A percentile compares a stretch with the other conserved stretches of the same genome.
Conservation (phyloP, 1,140 invertebrate species). For the Drosophila grimshawi region DNA sequence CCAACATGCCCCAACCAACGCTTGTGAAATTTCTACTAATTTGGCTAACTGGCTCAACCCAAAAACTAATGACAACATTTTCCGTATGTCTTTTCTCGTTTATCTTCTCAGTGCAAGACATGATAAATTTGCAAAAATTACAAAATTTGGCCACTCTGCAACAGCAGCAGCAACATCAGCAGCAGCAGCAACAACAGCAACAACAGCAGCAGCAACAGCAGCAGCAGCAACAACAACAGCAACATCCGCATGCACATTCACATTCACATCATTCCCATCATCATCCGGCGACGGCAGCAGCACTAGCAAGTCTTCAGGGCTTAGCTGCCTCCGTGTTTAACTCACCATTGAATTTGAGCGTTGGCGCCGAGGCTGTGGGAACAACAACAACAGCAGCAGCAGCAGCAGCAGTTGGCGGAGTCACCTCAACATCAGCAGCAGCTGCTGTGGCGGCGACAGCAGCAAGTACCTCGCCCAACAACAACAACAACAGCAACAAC, state of each 20-base stretch:
- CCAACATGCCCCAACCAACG: background rate
- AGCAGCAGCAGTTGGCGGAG: conserved; percentile 35
- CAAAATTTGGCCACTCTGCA: conserved; percentile 88
- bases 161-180: conserved; percentile 74
- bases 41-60: conserved; percentile 44
- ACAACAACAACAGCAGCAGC: conserved; percentile 65
- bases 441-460: conserved; percentile 17
- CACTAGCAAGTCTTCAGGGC: conserved; percentile 89
- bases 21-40: conserved; percentile 45
- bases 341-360: conserved; percentile 91
- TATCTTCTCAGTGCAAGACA: conserved; percentile 88
- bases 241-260: conserved; percentile 55
- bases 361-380: conserved; percentile 85
- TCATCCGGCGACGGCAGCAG: conserved; percentile 84
- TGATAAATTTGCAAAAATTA: conserved; percentile 91
- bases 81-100: conserved; percentile 50
- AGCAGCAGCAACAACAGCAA: conserved; percentile 49
- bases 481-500: conserved; percentile 2
- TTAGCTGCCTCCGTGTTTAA: conserved; percentile 90
- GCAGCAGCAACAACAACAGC: conserved; percentile 49
- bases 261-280: conserved; percentile 83
- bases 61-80: conserved; percentile 79
- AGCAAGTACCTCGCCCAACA: conserved; percentile 31
- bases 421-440: conserved; percentile 72
- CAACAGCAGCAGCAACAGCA: conserved; percentile 52